Conservation (phyloP, 1,140 invertebrate species). For the Drosophila teissieri region DNA sequence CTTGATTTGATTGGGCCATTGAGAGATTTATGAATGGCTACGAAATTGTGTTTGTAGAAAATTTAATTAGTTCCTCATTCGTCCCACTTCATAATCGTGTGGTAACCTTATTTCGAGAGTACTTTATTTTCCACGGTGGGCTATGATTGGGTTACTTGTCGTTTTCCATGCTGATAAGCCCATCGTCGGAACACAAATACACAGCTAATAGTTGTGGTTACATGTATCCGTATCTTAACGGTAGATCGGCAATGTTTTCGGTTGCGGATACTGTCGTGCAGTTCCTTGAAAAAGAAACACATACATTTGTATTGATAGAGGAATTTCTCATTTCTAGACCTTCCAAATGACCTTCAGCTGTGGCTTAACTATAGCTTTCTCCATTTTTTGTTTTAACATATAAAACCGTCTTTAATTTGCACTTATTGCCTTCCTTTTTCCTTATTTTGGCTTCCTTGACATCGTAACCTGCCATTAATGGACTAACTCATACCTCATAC, state of each 20-base stretch:
- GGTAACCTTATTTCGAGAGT: constrained; percentile 30
- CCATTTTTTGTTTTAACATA: constrained; percentile 22
- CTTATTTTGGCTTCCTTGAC: constrained; percentile 29
- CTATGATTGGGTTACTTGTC: constrained; percentile 17
- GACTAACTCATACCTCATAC: background rate
- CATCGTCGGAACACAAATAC: constrained; percentile 12
- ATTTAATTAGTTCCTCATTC: constrained; percentile 53
- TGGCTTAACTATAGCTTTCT: background rate
- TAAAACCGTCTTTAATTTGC: constrained; percentile 29
- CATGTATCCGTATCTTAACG: background rate
- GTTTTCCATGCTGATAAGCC: constrained; percentile 19
- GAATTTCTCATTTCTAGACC: background rate
- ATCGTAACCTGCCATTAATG: constrained; percentile 9
- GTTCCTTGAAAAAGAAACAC: background rate
- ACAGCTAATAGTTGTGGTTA: background rate
- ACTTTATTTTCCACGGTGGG: constrained; percentile 22
- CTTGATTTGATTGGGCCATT: constrained; percentile 56
- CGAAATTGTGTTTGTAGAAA: constrained; percentile 41
- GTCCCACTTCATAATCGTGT: constrained; percentile 24
- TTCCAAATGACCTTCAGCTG: constrained; percentile 10
- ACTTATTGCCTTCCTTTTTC: too few relatives aligned
- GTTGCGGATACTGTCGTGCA: background rate
- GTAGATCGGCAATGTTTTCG: background rate
- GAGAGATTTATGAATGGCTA: constrained; percentile 66
- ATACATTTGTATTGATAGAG: background rate